Conservation (phyloP, 92 coral and sea anemone genomes). For the Scolanthus callimorphus region DNA sequence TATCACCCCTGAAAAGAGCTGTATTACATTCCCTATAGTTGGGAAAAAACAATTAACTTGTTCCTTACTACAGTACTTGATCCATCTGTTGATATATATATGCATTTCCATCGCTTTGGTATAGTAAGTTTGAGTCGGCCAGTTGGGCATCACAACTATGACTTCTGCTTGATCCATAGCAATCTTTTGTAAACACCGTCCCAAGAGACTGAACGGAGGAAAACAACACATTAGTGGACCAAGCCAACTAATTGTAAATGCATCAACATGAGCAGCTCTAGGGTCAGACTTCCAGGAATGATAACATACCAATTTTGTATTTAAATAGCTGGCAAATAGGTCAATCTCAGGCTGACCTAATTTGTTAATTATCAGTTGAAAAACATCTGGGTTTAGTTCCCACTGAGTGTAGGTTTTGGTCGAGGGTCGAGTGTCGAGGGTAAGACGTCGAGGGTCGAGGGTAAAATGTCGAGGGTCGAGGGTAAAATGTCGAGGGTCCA, state of each 20-base stretch:
- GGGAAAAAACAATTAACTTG: constrained; percentile 40
- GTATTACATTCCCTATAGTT: constrained; percentile 17
- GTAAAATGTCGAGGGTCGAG: too few species aligned
- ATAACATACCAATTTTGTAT: constrained; percentile 27
- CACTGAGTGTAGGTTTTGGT: constrained; percentile 3
- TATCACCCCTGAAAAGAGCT: constrained; percentile 13
- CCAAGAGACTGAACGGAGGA: constrained; percentile 38
- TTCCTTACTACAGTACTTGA: constrained; percentile 36
- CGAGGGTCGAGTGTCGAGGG: too few species aligned
- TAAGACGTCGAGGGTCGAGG: too few species aligned
- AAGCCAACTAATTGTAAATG: too few species aligned
- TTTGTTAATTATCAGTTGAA: constrained; percentile 9
- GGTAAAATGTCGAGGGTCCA: too few species aligned
- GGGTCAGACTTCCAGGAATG: constrained; percentile 57
- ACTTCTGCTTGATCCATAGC: constrained; percentile 44
- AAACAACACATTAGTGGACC: too few species aligned
- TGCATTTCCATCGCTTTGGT: constrained; percentile 34
- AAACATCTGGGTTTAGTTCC: constrained; percentile 21
- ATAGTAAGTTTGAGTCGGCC: constrained; percentile 58
- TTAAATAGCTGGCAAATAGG: constrained; percentile 28
- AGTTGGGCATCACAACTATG: constrained; percentile 45
- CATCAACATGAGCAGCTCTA: constrained; percentile 47
- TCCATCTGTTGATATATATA: constrained; percentile 49
- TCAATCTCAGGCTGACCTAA: constrained; percentile 30
- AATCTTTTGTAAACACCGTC: constrained; percentile 50